Conservation (phyloP, 2,113 vertebrate species). For the Archocentrus centrarchus region DNA sequence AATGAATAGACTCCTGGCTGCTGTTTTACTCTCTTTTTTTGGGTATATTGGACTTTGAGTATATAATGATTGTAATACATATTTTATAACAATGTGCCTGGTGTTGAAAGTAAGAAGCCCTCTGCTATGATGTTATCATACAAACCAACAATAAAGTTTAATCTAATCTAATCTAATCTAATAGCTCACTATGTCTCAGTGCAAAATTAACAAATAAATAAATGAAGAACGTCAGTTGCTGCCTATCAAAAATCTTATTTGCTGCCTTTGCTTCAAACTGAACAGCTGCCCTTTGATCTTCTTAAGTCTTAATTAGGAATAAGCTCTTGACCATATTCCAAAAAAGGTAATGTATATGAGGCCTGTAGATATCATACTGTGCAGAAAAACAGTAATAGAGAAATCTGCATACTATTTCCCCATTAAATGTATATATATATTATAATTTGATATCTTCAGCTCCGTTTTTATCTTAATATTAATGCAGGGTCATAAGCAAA, state of each 20-base stretch:
- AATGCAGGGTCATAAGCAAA: conserved; percentile 1
- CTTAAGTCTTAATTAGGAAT: not conserved
- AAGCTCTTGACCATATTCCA: not conserved
- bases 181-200: not conserved
- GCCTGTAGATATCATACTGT: not conserved
- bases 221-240: not conserved
- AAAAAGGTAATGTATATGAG: not conserved
- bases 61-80: not conserved
- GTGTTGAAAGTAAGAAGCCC: not conserved
- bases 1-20: not conserved
- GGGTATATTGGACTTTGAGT: not conserved
- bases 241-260: not conserved
- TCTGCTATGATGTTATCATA: not conserved
- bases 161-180: not conserved
- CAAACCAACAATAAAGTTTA: not conserved
- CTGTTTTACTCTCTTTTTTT: not conserved
- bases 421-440: not conserved
- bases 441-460: not conserved
- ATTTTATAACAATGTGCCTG: not conserved
- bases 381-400: not conserved
- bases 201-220: not conserved
- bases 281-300: not conserved
- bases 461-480: not conserved
- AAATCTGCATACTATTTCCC: not conserved
- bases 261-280: not conserved